A percentile compares a stretch with the other conserved stretches of the same genome.
Conservation (phyloP, 2,888 invertebrate species). For the Protula sp. region DNA sequence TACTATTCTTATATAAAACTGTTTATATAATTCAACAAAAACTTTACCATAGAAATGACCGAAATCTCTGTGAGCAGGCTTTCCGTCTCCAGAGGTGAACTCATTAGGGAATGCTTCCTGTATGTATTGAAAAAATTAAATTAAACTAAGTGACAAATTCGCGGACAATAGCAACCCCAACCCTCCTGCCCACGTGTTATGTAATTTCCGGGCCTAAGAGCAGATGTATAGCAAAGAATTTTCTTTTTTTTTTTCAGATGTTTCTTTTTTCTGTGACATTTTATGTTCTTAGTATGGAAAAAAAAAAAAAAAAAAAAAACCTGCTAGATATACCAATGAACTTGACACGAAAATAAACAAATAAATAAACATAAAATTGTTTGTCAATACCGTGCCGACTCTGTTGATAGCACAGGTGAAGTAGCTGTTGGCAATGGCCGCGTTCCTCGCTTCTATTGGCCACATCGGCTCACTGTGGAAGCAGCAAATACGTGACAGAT, state of each 20-base stretch:
- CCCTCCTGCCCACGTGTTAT: no score
- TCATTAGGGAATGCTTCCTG: constrained; percentile 67
- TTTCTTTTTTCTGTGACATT: no score
- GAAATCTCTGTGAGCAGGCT: constrained; percentile 68
- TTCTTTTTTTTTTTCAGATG: no score
- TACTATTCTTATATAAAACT: no score
- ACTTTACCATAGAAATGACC: constrained; percentile 80
- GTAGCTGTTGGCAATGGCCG: constrained; percentile 92
- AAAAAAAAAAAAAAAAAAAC: not conserved
- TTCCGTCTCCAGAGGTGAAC: constrained; percentile 80
- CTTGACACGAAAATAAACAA: constrained; percentile 13
- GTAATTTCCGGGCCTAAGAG: no score
- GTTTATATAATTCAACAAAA: constrained; percentile 2
- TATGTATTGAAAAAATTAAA: not conserved
- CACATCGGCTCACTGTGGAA: constrained; percentile 92
- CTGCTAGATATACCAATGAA: not conserved
- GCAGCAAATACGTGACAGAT: no score
- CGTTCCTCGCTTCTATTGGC: constrained; percentile 91
- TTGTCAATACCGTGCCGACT: constrained; percentile 73
- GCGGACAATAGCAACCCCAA: not conserved
- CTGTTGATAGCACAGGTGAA: constrained; percentile 90
- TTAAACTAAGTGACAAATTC: not conserved
- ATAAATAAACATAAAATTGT: not conserved
- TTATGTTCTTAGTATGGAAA: no score
- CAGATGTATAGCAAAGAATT: no score